phyloP scores from a whole-genome alignment of 2,888 invertebrate genomes.

The Pristionchus entomophagus region DNA sequence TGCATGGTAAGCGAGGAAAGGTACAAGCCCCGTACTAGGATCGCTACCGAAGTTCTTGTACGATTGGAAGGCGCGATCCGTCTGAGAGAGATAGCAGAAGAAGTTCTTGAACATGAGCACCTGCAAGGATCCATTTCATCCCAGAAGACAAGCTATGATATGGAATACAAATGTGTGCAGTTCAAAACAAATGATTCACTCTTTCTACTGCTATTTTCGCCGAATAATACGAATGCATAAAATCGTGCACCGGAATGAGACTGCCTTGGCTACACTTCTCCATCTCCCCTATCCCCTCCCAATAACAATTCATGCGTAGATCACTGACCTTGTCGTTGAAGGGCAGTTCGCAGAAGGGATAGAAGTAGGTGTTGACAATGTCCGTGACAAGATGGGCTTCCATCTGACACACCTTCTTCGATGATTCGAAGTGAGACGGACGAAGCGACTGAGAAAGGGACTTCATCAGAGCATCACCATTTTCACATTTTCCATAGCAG shows the following conservation, averaged over 20 bases:
- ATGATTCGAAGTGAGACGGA: constrained; percentile 64
- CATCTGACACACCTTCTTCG: constrained; percentile 70
- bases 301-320: no score
- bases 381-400: constrained; percentile 70
- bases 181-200: no score
- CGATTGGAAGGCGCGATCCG: constrained; percentile 70
- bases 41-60: constrained; percentile 67
- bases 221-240: no score
- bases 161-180: no score
- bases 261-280: no score
- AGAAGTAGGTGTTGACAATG: constrained; percentile 70
- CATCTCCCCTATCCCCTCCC: not conserved
- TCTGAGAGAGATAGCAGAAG: constrained; percentile 72
- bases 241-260: no score
- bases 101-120: constrained; percentile 69
- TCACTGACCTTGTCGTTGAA: constrained; percentile 62
- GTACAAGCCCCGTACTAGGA: constrained; percentile 42
- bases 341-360: constrained; percentile 64
- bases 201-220: no score
- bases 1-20: not conserved
- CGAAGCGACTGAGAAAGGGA: constrained; percentile 50
- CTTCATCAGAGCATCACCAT: not conserved
- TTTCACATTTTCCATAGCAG: not conserved
- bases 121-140: no score
- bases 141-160: no score